Evolutionary conservation across 2,888 invertebrate species (phyloP).

Genomic region (Agapostemon virescens): DNA sequence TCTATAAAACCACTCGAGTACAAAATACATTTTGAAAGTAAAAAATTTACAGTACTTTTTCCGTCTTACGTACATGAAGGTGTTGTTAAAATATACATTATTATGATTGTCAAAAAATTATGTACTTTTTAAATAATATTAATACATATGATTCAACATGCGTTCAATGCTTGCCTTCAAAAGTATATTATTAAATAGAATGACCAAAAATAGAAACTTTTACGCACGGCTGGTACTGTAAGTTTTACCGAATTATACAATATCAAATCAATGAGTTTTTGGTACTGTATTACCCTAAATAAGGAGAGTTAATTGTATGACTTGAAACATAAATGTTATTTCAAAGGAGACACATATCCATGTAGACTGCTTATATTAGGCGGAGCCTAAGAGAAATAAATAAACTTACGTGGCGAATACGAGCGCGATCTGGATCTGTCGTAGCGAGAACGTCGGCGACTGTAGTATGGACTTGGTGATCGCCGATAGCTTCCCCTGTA

Average conservation of each 20-base stretch:
- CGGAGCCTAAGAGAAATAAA: slow-evolving; percentile 45
- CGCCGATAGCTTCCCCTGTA: slow-evolving; percentile 83
- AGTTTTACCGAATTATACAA: slow-evolving; percentile 54
- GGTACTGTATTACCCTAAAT: slow-evolving; percentile 27
- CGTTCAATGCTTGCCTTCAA: background rate
- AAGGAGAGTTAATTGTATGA: slow-evolving; percentile 23
- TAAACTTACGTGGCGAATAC: slow-evolving; percentile 90
- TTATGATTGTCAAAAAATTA: background rate
- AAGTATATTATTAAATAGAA: background rate
- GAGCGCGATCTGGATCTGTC: slow-evolving; percentile 89
- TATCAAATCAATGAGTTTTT: slow-evolving; percentile 58
- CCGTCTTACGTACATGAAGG: background rate
- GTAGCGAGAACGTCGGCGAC: slow-evolving; percentile 85
- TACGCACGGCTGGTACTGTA: background rate
- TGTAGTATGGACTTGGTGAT: slow-evolving; percentile 88
- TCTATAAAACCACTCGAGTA: background rate
- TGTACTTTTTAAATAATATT: background rate
- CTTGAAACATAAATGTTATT: slow-evolving; percentile 36
- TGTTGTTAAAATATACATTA: background rate
- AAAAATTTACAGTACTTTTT: background rate
- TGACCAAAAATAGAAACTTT: background rate
- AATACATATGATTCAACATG: background rate
- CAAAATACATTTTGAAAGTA: background rate
- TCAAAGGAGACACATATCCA: slow-evolving; percentile 69
- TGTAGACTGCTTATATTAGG: slow-evolving; percentile 73